Evolutionary conservation across 2,113 vertebrate species (phyloP).

Genomic region (Coryphaenoides rupestris): DNA sequence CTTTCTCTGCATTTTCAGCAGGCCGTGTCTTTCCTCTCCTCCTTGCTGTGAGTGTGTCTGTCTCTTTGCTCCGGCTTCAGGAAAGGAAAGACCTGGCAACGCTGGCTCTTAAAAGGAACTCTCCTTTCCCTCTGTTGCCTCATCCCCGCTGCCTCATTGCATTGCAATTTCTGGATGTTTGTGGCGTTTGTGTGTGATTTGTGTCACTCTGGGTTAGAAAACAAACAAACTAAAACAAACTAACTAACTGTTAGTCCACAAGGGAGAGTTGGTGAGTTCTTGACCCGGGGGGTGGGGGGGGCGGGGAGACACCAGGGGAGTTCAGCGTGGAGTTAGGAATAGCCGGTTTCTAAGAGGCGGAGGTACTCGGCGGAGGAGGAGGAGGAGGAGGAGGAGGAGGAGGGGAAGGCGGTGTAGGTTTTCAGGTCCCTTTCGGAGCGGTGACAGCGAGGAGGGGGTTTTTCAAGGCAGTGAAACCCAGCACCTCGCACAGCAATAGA

Average conservation of each 20-base stretch:
- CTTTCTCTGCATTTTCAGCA: too few relatives aligned
- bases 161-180: conserved; percentile 1
- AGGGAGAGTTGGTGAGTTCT: too few relatives aligned
- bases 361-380: conserved; percentile 18
- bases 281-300: not conserved
- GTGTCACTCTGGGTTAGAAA: not conserved
- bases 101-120: not conserved
- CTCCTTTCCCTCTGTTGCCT: not conserved
- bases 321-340: conserved; percentile 24
- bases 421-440: conserved; percentile 42
- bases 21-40: not conserved
- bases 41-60: not conserved
- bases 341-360: conserved; percentile 18
- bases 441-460: conserved; percentile 26
- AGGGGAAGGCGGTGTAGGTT: conserved; percentile 34
- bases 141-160: not conserved
- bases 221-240: not conserved
- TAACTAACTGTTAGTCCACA: not conserved
- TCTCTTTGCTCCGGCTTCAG: not conserved
- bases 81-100: not conserved
- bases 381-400: too few relatives aligned
- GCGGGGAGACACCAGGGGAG: conserved; percentile 5
- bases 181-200: conserved; percentile 1
- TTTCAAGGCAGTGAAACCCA: conserved; percentile 40
- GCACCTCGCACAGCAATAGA: conserved; percentile 39